A percentile compares a stretch with the other conserved stretches of the same genome.
phyloP scores from a whole-genome alignment of 2,888 invertebrate species.

The Tryphoninae sp. region DNA sequence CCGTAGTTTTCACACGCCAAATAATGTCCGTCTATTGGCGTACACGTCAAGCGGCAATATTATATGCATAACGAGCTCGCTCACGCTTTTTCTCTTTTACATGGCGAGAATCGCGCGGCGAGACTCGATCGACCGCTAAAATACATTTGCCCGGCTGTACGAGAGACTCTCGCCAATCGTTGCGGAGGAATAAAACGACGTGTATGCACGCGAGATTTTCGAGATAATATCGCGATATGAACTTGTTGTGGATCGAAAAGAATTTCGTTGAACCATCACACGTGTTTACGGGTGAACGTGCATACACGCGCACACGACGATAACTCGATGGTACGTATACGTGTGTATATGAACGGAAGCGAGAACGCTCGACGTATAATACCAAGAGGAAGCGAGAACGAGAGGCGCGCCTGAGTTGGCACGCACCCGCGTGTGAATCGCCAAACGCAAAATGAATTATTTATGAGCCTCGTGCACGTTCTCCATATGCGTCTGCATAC shows the following conservation, averaged over 20 bases:
- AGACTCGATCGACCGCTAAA: no score
- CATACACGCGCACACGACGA: not conserved
- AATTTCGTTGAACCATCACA: not conserved
- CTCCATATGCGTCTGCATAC: slow-evolving; percentile 13
- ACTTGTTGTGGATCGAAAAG: not conserved
- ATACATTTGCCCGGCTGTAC: no score
- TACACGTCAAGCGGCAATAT: no score
- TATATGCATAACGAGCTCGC: no score
- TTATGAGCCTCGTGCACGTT: slow-evolving; percentile 47
- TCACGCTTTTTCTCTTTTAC: no score
- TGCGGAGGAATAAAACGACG: not conserved
- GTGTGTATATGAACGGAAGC: slow-evolving; percentile 45
- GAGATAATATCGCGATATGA: not conserved
- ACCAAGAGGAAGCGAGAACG: slow-evolving; percentile 42
- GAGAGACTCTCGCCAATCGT: no score
- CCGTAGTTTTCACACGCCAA: no score
- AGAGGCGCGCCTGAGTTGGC: slow-evolving; percentile 59
- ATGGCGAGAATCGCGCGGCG: no score
- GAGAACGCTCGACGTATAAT: slow-evolving; percentile 44
- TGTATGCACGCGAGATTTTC: not conserved
- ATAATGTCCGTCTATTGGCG: no score
- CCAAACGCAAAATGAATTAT: slow-evolving; percentile 60
- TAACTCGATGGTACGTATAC: not conserved
- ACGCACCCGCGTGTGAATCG: slow-evolving; percentile 57
- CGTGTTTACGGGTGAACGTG: not conserved